Percentiles rank a stretch among this genome's conserved stretches.
These are phyloP conservation scores for cattle (Bos taurus) DNA, from an alignment of 2,113 vertebrate species.

Conservation along the genomic window DNA sequence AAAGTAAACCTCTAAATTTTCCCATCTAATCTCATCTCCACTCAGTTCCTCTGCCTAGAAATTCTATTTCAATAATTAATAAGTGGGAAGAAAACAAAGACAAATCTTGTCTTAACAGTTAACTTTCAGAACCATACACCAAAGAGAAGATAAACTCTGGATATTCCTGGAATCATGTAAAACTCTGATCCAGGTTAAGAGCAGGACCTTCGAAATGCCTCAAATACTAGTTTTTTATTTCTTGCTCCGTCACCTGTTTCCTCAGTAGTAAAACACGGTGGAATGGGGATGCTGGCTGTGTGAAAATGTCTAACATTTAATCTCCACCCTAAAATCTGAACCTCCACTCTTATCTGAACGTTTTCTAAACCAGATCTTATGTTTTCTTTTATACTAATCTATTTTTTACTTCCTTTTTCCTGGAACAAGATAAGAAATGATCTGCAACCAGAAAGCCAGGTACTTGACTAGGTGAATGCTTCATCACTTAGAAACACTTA, in stretches of 20 bases:
- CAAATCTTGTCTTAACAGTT: neutral
- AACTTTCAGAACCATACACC: slow-evolving; percentile 6
- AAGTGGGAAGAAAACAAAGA: neutral
- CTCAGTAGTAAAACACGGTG: neutral
- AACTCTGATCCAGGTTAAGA: neutral
- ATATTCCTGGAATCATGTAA: neutral
- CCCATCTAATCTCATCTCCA: neutral
- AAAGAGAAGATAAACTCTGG: neutral
- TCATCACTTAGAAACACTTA: slow-evolving; percentile 28
- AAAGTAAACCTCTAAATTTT: neutral
- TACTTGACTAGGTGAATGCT: neutral
- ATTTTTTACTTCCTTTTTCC: neutral
- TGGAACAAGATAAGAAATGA: slow-evolving; percentile 38
- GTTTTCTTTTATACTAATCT: neutral
- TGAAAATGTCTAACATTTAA: neutral
- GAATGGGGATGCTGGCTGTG: neutral
- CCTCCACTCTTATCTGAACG: slow-evolving; percentile 13
- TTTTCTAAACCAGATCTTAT: neutral
- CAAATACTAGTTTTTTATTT: neutral
- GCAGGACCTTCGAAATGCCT: neutral
- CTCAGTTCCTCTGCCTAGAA: neutral
- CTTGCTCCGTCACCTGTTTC: neutral
- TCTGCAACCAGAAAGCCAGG: slow-evolving; percentile 8
- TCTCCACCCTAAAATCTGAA: slow-evolving; percentile 9
- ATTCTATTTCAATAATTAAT: slow-evolving; percentile 18